These are phyloP conservation scores for Esperia sulphurella DNA, from an alignment of 2,888 invertebrate genomes.

Conservation along the genomic window DNA sequence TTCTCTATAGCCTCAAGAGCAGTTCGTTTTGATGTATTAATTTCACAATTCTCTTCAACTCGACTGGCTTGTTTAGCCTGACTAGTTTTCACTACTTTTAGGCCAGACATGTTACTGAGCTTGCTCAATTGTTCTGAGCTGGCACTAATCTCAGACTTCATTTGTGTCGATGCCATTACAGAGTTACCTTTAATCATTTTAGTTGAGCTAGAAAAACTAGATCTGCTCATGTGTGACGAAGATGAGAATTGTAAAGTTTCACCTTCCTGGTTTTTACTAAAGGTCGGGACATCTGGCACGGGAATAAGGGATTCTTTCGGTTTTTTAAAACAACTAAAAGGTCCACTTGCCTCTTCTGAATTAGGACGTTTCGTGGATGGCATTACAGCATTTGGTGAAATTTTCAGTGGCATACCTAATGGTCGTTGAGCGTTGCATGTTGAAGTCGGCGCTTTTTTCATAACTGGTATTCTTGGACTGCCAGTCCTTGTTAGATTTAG, in stretches of 20 bases:
- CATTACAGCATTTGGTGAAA: slow-evolving; percentile 43
- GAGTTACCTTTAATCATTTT: slow-evolving; percentile 52
- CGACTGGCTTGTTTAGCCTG: slow-evolving; percentile 47
- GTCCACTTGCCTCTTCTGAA: slow-evolving; percentile 39
- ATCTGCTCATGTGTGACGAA: slow-evolving; percentile 44
- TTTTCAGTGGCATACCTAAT: slow-evolving; percentile 44
- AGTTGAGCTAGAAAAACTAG: slow-evolving; percentile 47
- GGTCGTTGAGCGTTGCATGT: slow-evolving; percentile 26
- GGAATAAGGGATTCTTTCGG: slow-evolving; percentile 58
- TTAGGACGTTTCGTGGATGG: slow-evolving; percentile 38
- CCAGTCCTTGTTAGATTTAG: slow-evolving; percentile 31
- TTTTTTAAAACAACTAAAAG: slow-evolving; percentile 66
- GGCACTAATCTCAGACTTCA: slow-evolving; percentile 48
- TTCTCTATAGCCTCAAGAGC: slow-evolving; percentile 67
- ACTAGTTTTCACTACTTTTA: slow-evolving; percentile 55
- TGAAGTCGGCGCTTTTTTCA: slow-evolving; percentile 28
- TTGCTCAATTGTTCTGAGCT: slow-evolving; percentile 54
- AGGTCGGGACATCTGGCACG: slow-evolving; percentile 35
- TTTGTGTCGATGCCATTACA: slow-evolving; percentile 49
- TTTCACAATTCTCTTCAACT: slow-evolving; percentile 47
- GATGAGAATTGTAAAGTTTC: slow-evolving; percentile 40
- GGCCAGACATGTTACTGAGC: slow-evolving; percentile 47
- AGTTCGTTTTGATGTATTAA: slow-evolving; percentile 43
- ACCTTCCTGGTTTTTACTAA: slow-evolving; percentile 25
- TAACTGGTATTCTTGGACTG: slow-evolving; percentile 36